A percentile compares a stretch with the other conserved stretches of the same genome.
Evolutionary conservation across 2,797 vertebrate genomes (phyloP).

Genomic region (Gymnodraco acuticeps): DNA sequence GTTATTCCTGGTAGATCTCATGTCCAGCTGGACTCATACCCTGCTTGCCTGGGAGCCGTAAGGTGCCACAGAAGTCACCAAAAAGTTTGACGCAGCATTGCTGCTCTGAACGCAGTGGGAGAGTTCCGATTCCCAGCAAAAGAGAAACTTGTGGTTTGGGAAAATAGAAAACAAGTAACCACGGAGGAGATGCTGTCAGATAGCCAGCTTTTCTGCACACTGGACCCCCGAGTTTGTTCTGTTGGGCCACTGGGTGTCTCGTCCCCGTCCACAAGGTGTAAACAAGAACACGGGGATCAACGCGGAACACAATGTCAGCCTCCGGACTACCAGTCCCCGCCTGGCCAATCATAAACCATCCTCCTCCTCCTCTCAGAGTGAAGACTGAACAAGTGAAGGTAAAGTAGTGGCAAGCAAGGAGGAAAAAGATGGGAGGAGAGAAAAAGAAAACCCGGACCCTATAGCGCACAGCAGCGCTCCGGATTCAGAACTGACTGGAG

Average conservation of each 20-base stretch:
- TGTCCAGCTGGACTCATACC: constrained; percentile 43
- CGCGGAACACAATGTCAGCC: constrained; percentile 74
- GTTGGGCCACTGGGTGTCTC: constrained; percentile 33
- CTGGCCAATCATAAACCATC: constrained; percentile 84
- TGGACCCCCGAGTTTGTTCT: constrained; percentile 33
- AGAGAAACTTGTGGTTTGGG: constrained; percentile 29
- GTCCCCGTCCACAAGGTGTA: constrained; percentile 81
- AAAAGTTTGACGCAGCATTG: constrained; percentile 81
- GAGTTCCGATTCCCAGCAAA: constrained; percentile 23
- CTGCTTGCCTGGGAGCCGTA: constrained; percentile 27
- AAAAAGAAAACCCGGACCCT: constrained; percentile 77
- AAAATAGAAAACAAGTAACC: background rate
- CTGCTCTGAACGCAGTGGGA: constrained; percentile 26
- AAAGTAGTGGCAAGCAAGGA: constrained; percentile 60
- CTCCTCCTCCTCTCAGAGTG: constrained; percentile 74
- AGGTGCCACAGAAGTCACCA: constrained; percentile 64
- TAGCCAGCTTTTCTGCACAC: constrained; percentile 25
- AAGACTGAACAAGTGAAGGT: constrained; percentile 78
- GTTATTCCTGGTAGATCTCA: constrained; percentile 43
- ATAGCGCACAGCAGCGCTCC: constrained; percentile 16
- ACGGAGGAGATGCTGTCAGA: constrained; percentile 23
- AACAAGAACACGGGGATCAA: constrained; percentile 81
- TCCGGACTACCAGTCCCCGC: constrained; percentile 77
- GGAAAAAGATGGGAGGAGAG: constrained; percentile 71
- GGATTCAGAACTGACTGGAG: constrained; percentile 44